Evolutionary conservation across 2,113 vertebrate species (phyloP).

Genomic region (Oncorhynchus keta): DNA sequence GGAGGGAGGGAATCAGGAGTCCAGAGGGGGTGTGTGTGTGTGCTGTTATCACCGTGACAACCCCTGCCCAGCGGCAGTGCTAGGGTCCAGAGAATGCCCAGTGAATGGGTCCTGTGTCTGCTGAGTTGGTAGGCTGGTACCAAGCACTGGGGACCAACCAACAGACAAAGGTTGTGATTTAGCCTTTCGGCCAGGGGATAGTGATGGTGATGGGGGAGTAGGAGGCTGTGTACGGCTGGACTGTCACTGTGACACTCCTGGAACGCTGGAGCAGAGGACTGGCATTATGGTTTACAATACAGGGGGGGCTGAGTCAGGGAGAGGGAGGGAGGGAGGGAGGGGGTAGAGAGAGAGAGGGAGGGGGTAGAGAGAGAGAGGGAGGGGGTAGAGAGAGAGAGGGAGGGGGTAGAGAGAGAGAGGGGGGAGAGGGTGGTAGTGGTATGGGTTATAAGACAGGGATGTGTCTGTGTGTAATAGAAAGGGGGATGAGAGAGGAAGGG

Average conservation of each 20-base stretch:
- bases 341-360: conserved; percentile 41
- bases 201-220: conserved; percentile 36
- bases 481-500: too few relatives aligned
- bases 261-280: conserved; percentile 71
- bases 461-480: too few relatives aligned
- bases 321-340: conserved; percentile 51
- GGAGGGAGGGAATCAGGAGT: background rate
- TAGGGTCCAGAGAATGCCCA: background rate
- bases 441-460: too few relatives aligned
- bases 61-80: conserved; percentile 57
- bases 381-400: too few relatives aligned
- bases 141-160: conserved; percentile 28
- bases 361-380: conserved; percentile 38
- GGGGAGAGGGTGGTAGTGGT: too few relatives aligned
- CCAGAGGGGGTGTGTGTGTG: conserved; percentile 20
- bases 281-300: conserved; percentile 66
- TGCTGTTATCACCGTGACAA: conserved; percentile 68
- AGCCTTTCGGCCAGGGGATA: conserved; percentile 50
- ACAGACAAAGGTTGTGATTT: conserved; percentile 73
- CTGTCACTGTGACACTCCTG: conserved; percentile 70
- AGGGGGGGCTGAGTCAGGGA: conserved; percentile 65
- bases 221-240: conserved; percentile 55
- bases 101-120: conserved; percentile 71
- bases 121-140: conserved; percentile 44
- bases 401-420: too few relatives aligned